Percentiles rank a stretch among this genome's conserved stretches.
These are phyloP conservation scores for Paramuricea clavata DNA, from an alignment of 92 coral and sea anemone species.

Conservation along the genomic window DNA sequence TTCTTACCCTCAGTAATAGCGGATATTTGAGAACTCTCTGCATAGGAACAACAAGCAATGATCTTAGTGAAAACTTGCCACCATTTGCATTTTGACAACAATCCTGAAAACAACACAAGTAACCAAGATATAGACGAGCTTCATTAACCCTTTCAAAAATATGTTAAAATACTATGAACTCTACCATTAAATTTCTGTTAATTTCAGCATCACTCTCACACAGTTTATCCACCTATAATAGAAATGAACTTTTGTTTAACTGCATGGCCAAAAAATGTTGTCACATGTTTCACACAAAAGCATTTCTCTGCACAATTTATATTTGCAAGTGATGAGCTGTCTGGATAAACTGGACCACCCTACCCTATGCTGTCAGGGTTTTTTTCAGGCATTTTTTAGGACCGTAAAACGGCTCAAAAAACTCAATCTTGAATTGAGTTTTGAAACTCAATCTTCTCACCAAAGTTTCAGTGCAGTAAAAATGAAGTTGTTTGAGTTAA, in stretches of 20 bases:
- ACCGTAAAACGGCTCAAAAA: no score
- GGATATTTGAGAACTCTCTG: constrained; percentile 98
- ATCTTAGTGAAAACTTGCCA: constrained; percentile 93
- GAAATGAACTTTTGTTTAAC: neutral
- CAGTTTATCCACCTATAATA: constrained; percentile 44
- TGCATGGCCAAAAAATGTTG: neutral
- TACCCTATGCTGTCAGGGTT: no score
- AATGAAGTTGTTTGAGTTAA: no score
- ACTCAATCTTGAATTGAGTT: no score
- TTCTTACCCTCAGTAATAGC: constrained; percentile 81
- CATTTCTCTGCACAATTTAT: neutral
- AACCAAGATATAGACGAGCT: no score
- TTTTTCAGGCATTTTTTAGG: no score
- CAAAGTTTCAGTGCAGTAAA: no score
- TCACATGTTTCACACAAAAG: neutral
- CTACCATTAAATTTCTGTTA: constrained; percentile 9
- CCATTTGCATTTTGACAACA: constrained; percentile 88
- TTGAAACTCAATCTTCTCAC: no score
- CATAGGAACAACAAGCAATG: constrained; percentile 94
- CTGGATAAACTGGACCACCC: no score
- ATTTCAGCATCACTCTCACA: constrained; percentile 33
- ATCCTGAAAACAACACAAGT: constrained; percentile 72
- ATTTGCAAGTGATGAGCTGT: neutral
- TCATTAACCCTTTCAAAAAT: neutral
- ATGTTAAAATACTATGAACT: neutral